These are phyloP conservation scores for Gymnocypris eckloni DNA, from an alignment of 2,797 vertebrate species.

Conservation along the genomic window DNA sequence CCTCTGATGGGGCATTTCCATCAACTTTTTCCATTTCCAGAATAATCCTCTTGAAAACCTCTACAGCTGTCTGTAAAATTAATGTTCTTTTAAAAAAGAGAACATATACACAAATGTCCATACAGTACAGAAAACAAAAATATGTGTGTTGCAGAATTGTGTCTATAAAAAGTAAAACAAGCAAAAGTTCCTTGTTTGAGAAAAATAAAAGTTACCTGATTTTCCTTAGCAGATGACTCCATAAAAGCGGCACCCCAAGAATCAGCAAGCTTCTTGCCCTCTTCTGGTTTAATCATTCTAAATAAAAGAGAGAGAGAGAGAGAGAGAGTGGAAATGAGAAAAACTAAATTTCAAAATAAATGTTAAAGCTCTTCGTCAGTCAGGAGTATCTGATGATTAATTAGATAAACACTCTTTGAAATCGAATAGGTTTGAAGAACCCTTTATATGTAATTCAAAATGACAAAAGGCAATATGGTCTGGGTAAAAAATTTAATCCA, in stretches of 20 bases:
- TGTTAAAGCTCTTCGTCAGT: background rate
- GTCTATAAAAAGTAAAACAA: background rate
- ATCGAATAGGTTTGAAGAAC: background rate
- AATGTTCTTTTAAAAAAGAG: slow-evolving; percentile 17
- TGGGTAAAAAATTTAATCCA: background rate
- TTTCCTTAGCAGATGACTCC: slow-evolving; percentile 89
- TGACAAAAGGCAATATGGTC: background rate
- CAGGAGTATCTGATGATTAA: background rate
- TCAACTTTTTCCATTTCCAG: slow-evolving; percentile 87
- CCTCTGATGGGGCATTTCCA: slow-evolving; percentile 77
- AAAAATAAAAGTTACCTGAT: slow-evolving; percentile 75
- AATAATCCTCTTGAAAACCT: slow-evolving; percentile 86
- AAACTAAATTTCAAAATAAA: background rate
- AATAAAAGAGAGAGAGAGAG: background rate
- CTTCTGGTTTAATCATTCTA: slow-evolving; percentile 84
- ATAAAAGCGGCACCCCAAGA: slow-evolving; percentile 87
- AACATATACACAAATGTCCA: slow-evolving; percentile 10
- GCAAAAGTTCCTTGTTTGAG: background rate
- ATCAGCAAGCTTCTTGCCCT: slow-evolving; percentile 88
- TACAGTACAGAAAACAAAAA: background rate
- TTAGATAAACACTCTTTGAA: background rate
- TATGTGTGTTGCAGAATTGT: background rate
- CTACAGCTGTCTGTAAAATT: slow-evolving; percentile 79
- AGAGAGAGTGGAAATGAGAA: background rate
- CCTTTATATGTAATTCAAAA: background rate